Evolutionary conservation across 1,140 invertebrate species (phyloP).

Genomic region (Epicauta chinensis): DNA sequence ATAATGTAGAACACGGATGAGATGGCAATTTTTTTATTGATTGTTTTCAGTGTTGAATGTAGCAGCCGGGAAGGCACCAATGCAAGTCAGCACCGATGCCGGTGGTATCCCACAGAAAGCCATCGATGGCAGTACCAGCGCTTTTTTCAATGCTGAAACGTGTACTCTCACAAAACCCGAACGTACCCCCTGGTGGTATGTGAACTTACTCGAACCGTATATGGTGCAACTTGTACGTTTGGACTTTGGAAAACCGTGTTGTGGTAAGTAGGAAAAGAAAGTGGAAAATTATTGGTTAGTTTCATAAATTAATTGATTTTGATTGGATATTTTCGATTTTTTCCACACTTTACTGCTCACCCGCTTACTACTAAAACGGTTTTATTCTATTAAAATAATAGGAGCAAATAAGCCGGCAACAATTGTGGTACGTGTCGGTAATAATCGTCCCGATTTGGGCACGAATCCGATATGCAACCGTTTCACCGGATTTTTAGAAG

Average conservation of each 20-base stretch:
- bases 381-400: slow-evolving; percentile 36
- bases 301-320: too few relatives aligned
- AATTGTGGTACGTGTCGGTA: slow-evolving; percentile 85
- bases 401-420: slow-evolving; percentile 69
- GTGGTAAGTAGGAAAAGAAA: slow-evolving; percentile 59
- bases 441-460: slow-evolving; percentile 88
- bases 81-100: slow-evolving; percentile 82
- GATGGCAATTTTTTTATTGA: slow-evolving; percentile 1
- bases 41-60: slow-evolving; percentile 82
- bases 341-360: too few relatives aligned
- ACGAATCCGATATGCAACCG: slow-evolving; percentile 90
- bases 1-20: neutral
- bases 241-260: slow-evolving; percentile 88
- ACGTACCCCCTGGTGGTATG: slow-evolving; percentile 88
- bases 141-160: slow-evolving; percentile 73
- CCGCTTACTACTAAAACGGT: neutral
- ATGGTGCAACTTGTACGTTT: slow-evolving; percentile 90
- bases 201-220: slow-evolving; percentile 89
- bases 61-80: slow-evolving; percentile 89
- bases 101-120: slow-evolving; percentile 84
- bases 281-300: too few relatives aligned
- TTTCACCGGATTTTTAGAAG: slow-evolving; percentile 78
- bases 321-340: neutral
- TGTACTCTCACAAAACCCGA: slow-evolving; percentile 83
- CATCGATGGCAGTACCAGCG: slow-evolving; percentile 83